These are phyloP conservation scores for Acipenser ruthenus DNA, from an alignment of 2,797 vertebrate species.

Conservation along the genomic window DNA sequence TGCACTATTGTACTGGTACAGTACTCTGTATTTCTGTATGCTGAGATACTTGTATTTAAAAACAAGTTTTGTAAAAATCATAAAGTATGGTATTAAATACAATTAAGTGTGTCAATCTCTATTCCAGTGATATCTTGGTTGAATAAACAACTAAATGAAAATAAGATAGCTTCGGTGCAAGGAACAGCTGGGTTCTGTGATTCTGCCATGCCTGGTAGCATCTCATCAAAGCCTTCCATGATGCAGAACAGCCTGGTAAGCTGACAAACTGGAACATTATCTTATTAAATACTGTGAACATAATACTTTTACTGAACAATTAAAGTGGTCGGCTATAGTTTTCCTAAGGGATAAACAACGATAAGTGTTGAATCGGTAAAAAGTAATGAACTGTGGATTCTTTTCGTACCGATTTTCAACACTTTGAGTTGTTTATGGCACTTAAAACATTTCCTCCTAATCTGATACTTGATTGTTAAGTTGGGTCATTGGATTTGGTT, in stretches of 20 bases:
- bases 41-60: not conserved
- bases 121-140: slow-evolving; percentile 26
- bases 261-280: not conserved
- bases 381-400: not conserved
- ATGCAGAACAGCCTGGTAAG: slow-evolving; percentile 16
- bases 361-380: not conserved
- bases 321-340: not conserved
- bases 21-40: not conserved
- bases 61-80: not conserved
- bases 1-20: not conserved
- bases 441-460: too few species aligned
- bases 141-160: slow-evolving; percentile 31
- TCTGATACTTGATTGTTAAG: too few species aligned
- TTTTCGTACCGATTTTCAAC: not conserved
- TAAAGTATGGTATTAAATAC: not conserved
- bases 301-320: not conserved
- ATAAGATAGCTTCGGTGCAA: slow-evolving; percentile 18
- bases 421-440: not conserved
- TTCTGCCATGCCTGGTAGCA: slow-evolving; percentile 11
- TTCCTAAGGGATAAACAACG: not conserved
- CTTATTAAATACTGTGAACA: not conserved
- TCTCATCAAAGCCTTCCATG: slow-evolving; percentile 14
- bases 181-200: slow-evolving; percentile 10
- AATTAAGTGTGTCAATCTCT: not conserved
- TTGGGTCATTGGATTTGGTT: too few species aligned